Conservation (phyloP, 2,113 vertebrate species). For the Cromileptes altivelis region DNA sequence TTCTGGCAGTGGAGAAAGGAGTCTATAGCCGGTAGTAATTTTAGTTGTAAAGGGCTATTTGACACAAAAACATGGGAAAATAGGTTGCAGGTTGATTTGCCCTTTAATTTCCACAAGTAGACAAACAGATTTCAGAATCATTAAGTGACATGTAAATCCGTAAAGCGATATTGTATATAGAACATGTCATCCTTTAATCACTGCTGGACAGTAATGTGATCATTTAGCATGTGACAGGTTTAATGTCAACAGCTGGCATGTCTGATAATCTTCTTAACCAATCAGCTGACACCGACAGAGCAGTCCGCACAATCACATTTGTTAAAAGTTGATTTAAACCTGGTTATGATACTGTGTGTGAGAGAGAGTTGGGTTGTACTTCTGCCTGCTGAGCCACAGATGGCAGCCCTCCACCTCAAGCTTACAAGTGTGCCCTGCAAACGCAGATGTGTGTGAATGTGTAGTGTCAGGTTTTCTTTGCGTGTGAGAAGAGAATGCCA, state of each 20-base stretch:
- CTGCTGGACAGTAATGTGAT: constrained; percentile 9
- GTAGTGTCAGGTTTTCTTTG: constrained; percentile 60
- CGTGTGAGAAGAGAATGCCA: constrained; percentile 23
- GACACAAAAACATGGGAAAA: too few relatives aligned
- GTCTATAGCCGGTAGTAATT: too few relatives aligned
- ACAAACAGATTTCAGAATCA: neutral
- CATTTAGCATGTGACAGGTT: constrained; percentile 13
- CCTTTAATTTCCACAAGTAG: neutral
- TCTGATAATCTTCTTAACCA: constrained; percentile 48
- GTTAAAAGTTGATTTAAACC: constrained; percentile 14
- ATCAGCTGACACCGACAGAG: constrained; percentile 27
- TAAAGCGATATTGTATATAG: neutral
- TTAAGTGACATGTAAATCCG: neutral
- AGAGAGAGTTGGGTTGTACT: constrained; percentile 51
- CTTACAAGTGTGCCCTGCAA: constrained; percentile 43
- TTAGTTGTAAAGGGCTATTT: too few relatives aligned
- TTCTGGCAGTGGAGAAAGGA: too few relatives aligned
- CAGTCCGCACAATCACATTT: constrained; percentile 42
- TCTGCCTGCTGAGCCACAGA: constrained; percentile 75
- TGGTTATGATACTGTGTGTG: neutral
- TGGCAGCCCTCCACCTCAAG: constrained; percentile 74
- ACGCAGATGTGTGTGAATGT: constrained; percentile 52
- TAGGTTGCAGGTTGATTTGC: too few relatives aligned
- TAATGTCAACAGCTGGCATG: constrained; percentile 43
- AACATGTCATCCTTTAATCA: neutral